A percentile compares a stretch with the other conserved stretches of the same genome.
phyloP scores from a whole-genome alignment of 2,113 vertebrate species.

The Odontophorus gujanensis region DNA sequence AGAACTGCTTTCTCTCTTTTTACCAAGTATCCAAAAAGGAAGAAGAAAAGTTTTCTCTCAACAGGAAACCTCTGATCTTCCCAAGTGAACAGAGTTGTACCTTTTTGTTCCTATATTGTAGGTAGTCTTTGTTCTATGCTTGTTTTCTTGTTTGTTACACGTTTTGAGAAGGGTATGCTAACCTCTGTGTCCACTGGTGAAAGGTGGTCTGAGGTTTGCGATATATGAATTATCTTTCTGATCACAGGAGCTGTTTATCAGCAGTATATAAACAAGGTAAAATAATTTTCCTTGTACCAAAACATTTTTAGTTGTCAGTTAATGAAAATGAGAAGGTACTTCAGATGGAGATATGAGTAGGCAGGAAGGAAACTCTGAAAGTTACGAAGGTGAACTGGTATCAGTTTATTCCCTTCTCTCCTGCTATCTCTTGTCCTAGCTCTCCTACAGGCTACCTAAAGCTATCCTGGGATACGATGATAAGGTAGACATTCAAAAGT shows the following conservation, averaged over 20 bases:
- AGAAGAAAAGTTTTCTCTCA: not conserved
- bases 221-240: not conserved
- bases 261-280: not conserved
- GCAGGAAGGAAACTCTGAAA: not conserved
- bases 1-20: not conserved
- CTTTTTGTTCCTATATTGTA: not conserved
- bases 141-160: not conserved
- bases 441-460: not conserved
- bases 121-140: not conserved
- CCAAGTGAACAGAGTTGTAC: not conserved
- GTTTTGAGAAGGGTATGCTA: not conserved
- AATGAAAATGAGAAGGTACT: not conserved
- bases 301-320: not conserved
- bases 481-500: not conserved
- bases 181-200: not conserved
- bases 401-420: not conserved
- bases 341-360: not conserved
- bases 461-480: not conserved
- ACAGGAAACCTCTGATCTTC: not conserved
- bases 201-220: not conserved
- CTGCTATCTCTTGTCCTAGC: not conserved
- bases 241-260: not conserved
- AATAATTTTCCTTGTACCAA: not conserved
- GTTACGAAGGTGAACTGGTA: not conserved
- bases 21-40: not conserved